These are phyloP conservation scores for Coenonympha arcania DNA, from an alignment of 2,888 invertebrate genomes.

Conservation along the genomic window DNA sequence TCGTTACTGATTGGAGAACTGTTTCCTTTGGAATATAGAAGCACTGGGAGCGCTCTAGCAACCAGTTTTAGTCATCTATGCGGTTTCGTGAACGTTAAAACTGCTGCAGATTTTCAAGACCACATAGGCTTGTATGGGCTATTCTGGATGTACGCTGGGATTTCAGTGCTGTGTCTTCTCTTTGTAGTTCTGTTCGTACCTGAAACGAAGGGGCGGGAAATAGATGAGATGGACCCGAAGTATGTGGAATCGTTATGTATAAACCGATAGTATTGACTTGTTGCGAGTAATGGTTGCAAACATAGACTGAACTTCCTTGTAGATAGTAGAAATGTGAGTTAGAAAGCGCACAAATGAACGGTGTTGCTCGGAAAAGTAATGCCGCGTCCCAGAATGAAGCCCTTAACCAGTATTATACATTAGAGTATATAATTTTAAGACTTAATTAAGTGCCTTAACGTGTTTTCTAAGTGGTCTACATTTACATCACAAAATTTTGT, in stretches of 20 bases:
- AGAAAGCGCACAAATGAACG: slow-evolving; percentile 10
- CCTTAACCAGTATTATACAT: slow-evolving; percentile 35
- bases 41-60: slow-evolving; percentile 80
- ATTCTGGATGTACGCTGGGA: slow-evolving; percentile 89
- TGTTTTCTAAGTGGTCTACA: slow-evolving; percentile 19
- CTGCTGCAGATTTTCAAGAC: slow-evolving; percentile 84
- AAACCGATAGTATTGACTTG: slow-evolving; percentile 58
- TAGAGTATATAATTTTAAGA: slow-evolving; percentile 23
- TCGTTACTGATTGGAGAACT: slow-evolving; percentile 81
- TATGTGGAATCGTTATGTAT: slow-evolving; percentile 74
- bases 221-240: slow-evolving; percentile 89
- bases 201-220: slow-evolving; percentile 91
- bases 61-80: slow-evolving; percentile 89
- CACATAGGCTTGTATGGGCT: slow-evolving; percentile 84
- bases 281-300: slow-evolving; percentile 22
- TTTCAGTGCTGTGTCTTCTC: slow-evolving; percentile 84
- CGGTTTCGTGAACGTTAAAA: slow-evolving; percentile 88
- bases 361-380: slow-evolving; percentile 3
- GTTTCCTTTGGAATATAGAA: slow-evolving; percentile 81
- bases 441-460: slow-evolving; percentile 26
- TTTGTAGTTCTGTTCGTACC: slow-evolving; percentile 90
- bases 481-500: slow-evolving; percentile 17
- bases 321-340: slow-evolving; percentile 19
- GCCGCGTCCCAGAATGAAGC: slow-evolving; percentile 15
- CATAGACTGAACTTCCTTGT: slow-evolving; percentile 33